A percentile compares a stretch with the other conserved stretches of the same genome.
Conservation (phyloP, 53 echinoderm and acorn worm species). For the Glandiceps talaboti region DNA sequence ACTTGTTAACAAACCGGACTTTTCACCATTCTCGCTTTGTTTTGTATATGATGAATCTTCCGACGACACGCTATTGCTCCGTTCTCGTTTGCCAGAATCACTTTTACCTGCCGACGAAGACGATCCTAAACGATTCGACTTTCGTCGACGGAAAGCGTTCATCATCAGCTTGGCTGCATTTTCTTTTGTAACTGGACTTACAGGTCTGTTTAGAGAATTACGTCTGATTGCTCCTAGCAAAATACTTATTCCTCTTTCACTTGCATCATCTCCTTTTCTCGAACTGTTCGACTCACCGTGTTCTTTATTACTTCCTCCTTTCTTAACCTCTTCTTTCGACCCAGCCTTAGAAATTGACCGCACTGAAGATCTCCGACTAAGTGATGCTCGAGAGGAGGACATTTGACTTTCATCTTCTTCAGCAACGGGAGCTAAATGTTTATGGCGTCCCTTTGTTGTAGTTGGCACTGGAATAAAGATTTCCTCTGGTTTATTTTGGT, state of each 20-base stretch:
- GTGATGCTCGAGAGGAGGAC: conserved; percentile 22
- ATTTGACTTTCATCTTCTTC: conserved; percentile 22
- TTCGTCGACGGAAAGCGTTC: conserved; percentile 42
- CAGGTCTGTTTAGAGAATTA: not conserved
- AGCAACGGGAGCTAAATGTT: conserved; percentile 5
- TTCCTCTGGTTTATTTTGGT: not conserved
- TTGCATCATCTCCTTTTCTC: not conserved
- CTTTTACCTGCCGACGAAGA: not conserved
- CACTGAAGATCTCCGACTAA: conserved; percentile 21
- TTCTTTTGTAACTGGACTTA: not conserved
- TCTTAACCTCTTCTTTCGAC: not conserved
- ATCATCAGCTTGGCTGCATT: conserved; percentile 34
- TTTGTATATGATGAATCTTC: too few species aligned
- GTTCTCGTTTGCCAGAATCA: not conserved
- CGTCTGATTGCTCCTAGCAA: not conserved
- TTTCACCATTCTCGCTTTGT: not conserved
- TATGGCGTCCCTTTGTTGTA: not conserved
- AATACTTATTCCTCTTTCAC: conserved; percentile 5
- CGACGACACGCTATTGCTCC: not conserved
- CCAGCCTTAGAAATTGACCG: conserved; percentile 11
- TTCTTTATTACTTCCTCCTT: not conserved
- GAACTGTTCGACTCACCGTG: not conserved
- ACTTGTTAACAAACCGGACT: not conserved
- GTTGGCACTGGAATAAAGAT: not conserved
- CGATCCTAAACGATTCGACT: not conserved